A percentile compares a stretch with the other conserved stretches of the same genome.
phyloP scores from a whole-genome alignment of 2,797 vertebrate species.

The Tragelaphus eurycerus region DNA sequence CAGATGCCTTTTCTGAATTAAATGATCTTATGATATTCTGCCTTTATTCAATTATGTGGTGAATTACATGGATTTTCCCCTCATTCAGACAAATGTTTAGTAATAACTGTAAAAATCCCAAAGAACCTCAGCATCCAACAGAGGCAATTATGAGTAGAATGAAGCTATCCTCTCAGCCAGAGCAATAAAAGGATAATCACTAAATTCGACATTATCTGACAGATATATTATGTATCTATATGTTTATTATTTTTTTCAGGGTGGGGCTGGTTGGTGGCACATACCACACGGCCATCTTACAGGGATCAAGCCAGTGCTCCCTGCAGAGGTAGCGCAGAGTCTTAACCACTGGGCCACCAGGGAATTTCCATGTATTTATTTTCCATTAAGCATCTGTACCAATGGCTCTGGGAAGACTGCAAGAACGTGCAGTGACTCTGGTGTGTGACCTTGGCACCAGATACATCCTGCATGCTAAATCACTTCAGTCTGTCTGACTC shows the following conservation, averaged over 20 bases:
- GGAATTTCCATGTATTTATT: not conserved
- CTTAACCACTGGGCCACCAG: not conserved
- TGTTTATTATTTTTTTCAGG: not conserved
- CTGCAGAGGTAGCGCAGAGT: not conserved
- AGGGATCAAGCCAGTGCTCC: not conserved
- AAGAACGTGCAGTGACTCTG: not conserved
- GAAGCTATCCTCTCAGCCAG: not conserved
- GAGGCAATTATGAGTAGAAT: not conserved
- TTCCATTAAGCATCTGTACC: not conserved
- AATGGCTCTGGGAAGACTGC: not conserved
- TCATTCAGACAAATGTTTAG: not conserved
- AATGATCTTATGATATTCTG: not conserved
- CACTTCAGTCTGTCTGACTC: not conserved
- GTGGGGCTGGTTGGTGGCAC: not conserved
- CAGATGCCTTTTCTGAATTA: not conserved
- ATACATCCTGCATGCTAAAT: not conserved
- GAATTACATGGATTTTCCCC: not conserved
- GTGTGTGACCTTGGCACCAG: not conserved
- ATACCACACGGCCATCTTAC: not conserved
- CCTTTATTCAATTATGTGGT: not conserved
- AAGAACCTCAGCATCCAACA: not conserved
- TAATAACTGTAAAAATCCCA: not conserved
- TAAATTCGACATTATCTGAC: not conserved
- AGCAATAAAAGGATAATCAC: not conserved
- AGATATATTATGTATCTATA: not conserved